Base-by-base conservation (phyloP, 2,797 vertebrate genomes). In the Poecilia gillii region DNA sequence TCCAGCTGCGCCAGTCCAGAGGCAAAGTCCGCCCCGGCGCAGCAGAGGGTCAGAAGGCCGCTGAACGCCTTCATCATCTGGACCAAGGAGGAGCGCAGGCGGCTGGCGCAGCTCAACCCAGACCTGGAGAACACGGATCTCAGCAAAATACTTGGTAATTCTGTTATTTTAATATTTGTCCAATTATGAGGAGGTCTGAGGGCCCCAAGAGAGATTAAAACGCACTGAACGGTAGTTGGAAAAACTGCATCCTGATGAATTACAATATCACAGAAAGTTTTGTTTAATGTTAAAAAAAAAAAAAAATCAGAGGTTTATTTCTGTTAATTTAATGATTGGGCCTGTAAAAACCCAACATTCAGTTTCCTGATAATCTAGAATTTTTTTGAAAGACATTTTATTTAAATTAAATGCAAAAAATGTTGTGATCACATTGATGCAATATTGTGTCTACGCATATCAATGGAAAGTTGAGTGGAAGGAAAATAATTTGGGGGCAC, bases 61-160 rank as follows among this genome's bases (percentile, higher is more conserved):
- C 86, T 97, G 70, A 97, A 96, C 87, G 96, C 96, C 45, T 97
- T 97, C 90, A 97, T 97, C 91, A 96, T 97, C 78, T 96, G 96
- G 96, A 96, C 96, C 73, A 97, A 97, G 88, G 96, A 96, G 79
- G 96, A 97, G 88, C 95, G 96, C 68, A 90, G 96, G 85, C 88
- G 96, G 25, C 86, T 96, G 75, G 96, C 96, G 33, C 95, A 95
- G 77, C 96, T 96, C 28, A 97, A 97, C 81, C 96, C 96, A 1
- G 96, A 96, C 81, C 89, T 97, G 85, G 96, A 96, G 87, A 97
- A 97, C 85, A 96, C 96, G 0, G 96, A 96, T 80, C 93, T 97
- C 41, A 96, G 96, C 91, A 96, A 96, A 91, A 97, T 97, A 86
- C 95, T 97, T 0, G 96, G 96, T 96, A 91, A 91, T 90, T 47